Conservation (phyloP, 2,113 vertebrate genomes). For the Rynchops niger region DNA sequence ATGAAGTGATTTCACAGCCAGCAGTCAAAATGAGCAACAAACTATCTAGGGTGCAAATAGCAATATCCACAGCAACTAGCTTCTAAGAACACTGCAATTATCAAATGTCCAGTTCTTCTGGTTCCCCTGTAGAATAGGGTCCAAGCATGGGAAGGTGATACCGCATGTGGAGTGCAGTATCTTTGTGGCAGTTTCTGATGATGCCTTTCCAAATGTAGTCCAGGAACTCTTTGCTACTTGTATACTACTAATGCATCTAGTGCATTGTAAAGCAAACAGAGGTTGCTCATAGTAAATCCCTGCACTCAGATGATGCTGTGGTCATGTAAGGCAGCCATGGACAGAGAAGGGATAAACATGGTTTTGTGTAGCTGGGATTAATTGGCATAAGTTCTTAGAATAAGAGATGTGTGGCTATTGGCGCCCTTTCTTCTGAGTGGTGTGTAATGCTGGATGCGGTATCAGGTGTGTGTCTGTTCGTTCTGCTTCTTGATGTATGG, state of each 20-base stretch:
- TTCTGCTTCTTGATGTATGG: neutral
- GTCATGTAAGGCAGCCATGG: neutral
- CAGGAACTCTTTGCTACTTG: neutral
- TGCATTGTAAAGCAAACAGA: neutral
- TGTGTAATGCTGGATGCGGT: neutral
- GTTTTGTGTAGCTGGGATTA: neutral
- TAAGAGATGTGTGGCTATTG: neutral
- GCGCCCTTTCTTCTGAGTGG: rapidly evolving
- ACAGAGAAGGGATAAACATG: neutral
- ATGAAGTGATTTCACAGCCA: neutral
- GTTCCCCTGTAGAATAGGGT: neutral
- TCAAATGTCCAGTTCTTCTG: neutral
- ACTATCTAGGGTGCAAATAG: neutral
- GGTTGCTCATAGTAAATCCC: neutral
- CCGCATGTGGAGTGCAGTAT: neutral
- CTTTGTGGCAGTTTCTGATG: neutral
- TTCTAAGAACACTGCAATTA: neutral
- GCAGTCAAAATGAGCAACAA: neutral
- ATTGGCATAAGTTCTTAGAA: neutral
- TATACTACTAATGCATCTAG: neutral
- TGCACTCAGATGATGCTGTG: neutral
- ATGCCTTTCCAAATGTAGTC: neutral
- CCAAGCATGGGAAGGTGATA: neutral
- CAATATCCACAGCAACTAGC: neutral
- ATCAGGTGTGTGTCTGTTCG: neutral